Evolutionary conservation across 2,797 vertebrate genomes (phyloP), one percentile per base, ranked within the genome.

Genomic region (Acrocephalus scirpaceus): DNA sequence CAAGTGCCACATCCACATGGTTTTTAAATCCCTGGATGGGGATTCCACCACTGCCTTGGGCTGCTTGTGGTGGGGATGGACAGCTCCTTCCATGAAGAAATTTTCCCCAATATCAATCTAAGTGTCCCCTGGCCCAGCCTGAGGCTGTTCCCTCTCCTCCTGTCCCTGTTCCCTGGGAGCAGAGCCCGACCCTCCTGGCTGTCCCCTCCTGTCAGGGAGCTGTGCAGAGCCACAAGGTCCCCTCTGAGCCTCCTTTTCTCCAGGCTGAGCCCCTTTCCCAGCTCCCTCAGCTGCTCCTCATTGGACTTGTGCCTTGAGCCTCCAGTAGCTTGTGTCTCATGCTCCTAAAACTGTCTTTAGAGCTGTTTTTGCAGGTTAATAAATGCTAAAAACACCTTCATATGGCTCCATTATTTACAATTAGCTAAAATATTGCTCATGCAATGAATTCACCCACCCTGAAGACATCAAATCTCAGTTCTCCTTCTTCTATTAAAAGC

Each of bases 131-230:
- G 56, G 32, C 36, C 1, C 27, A 70, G 32, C 22, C 1, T 25
- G 32, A 48, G 57, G 32, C 11, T 0, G 1, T 82, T 76, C 7
- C 23, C 20, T 57, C 57, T 30, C 10, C 0, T 29, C 42, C 29
- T 76, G 29, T 38, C 15, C 13, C 50, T 69, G 23, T 57, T 18
- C 51, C 18, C 27, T n/a, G 50, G 15, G 4, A 25, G 56, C 44
- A 76, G 4, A 76, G 11, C 51, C 27, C 0, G 1, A n/a, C 2
- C 2, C 51, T 9, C 16, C 26, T 0, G 1, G 4, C 50, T 44
- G 32, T 5, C 64, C 42, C 51, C 50, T 86, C 47, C 47, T 47
- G 47, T 11, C 82, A 61, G 54, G 56, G 72, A 53, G 16, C 0
- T 86, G 47, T 69, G 72, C 54, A 69, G 83, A 61, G 64, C n/a